Percentiles rank a stretch among this genome's conserved stretches.
Conservation (phyloP, 2,113 vertebrate genomes). For the Odocoileus hemionus region DNA sequence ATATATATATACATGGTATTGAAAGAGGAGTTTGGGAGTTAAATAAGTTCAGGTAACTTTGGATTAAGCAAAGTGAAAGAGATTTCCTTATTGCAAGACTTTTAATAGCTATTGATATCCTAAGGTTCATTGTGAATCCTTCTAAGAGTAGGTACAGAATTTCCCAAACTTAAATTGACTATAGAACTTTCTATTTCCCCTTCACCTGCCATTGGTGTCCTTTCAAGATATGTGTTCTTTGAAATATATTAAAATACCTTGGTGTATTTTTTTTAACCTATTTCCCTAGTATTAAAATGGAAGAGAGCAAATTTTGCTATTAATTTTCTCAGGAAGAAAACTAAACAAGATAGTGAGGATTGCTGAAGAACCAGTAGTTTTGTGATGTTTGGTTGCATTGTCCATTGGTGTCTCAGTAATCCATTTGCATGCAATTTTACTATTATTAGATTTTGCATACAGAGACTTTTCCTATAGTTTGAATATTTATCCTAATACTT, state of each 20-base stretch:
- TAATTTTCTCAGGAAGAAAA: background rate
- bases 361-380: background rate
- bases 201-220: background rate
- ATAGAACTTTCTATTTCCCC: background rate
- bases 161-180: background rate
- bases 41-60: background rate
- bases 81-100: background rate
- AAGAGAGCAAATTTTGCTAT: background rate
- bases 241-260: background rate
- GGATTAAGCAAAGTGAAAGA: slow-evolving; percentile 11
- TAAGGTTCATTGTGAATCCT: background rate
- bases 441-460: background rate
- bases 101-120: background rate
- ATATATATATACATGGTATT: background rate
- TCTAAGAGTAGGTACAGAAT: background rate
- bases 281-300: background rate
- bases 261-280: background rate
- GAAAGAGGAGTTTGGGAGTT: background rate
- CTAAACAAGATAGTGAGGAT: background rate
- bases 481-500: background rate
- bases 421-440: background rate
- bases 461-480: background rate
- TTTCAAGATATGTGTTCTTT: background rate
- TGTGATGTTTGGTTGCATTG: background rate
- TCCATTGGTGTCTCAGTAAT: background rate